Evolutionary conservation across 1,140 invertebrate species (phyloP).

Genomic region (Apocrypta bakeri): DNA sequence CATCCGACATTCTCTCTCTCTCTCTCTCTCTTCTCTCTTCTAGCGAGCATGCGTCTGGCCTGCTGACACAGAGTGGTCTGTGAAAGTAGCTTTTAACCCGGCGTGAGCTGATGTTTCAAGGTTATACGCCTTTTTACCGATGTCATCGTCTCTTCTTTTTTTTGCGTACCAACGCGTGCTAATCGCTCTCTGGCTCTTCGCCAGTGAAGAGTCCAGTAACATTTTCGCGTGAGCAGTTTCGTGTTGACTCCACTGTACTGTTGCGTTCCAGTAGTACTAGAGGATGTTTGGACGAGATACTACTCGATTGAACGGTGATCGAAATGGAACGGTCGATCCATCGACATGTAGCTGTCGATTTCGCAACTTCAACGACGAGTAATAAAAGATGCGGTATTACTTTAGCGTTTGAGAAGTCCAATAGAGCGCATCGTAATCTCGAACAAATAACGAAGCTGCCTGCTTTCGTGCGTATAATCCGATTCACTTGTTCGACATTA

Average conservation of each 20-base stretch:
- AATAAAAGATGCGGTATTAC: too few relatives aligned
- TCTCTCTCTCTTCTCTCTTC: neutral
- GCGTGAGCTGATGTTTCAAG: constrained; percentile 9
- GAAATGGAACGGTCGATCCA: neutral
- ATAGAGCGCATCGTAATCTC: too few relatives aligned
- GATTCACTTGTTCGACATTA: too few relatives aligned
- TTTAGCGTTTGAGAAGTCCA: too few relatives aligned
- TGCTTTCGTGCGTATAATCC: too few relatives aligned
- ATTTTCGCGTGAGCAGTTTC: too few relatives aligned
- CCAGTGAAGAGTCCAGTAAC: neutral
- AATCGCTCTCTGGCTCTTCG: neutral
- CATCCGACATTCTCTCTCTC: neutral
- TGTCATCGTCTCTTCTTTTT: neutral
- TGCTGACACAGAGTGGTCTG: neutral
- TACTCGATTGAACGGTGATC: neutral
- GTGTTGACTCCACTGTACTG: too few relatives aligned
- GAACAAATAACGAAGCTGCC: too few relatives aligned
- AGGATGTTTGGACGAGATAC: neutral
- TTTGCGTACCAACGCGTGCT: neutral
- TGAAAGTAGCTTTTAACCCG: constrained; percentile 6
- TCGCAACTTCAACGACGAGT: too few relatives aligned
- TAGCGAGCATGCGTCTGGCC: neutral
- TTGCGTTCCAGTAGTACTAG: constrained; percentile 12
- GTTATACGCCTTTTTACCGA: constrained; percentile 5
- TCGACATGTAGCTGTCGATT: neutral